A percentile compares a stretch with the other conserved stretches of the same genome.
Conservation (phyloP, 2,888 invertebrate species). For the Pollenia angustigena region DNA sequence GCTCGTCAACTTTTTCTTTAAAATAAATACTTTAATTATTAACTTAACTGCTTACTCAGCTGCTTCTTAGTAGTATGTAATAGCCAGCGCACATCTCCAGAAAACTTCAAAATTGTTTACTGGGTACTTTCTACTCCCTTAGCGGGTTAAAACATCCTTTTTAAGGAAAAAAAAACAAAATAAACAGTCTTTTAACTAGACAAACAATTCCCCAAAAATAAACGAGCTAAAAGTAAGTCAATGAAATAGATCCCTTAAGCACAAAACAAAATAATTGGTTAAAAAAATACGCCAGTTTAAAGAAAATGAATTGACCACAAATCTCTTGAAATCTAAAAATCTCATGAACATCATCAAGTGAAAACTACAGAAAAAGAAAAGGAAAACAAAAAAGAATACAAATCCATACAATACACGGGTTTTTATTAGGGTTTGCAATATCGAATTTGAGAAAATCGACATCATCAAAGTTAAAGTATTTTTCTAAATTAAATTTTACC, state of each 20-base stretch:
- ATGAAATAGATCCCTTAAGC: conserved; percentile 22
- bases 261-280: conserved; percentile 49
- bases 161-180: neutral
- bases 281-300: conserved; percentile 6
- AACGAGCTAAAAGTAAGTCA: conserved; percentile 20
- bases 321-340: conserved; percentile 66
- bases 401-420: conserved; percentile 32
- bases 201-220: conserved; percentile 5
- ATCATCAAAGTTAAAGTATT: too few relatives aligned
- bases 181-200: neutral
- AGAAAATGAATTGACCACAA: conserved; percentile 70
- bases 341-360: conserved; percentile 67
- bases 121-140: neutral
- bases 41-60: too few relatives aligned
- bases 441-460: too few relatives aligned
- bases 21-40: too few relatives aligned
- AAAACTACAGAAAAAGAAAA: conserved; percentile 20
- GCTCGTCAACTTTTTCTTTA: too few relatives aligned
- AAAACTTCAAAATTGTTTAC: too few relatives aligned
- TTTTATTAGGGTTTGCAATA: neutral
- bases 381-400: conserved; percentile 14
- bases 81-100: too few relatives aligned
- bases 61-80: too few relatives aligned
- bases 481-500: too few relatives aligned
- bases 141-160: neutral